Evolutionary conservation across 2,888 invertebrate genomes (phyloP).

Genomic region (Cheiracanthium punctorium): DNA sequence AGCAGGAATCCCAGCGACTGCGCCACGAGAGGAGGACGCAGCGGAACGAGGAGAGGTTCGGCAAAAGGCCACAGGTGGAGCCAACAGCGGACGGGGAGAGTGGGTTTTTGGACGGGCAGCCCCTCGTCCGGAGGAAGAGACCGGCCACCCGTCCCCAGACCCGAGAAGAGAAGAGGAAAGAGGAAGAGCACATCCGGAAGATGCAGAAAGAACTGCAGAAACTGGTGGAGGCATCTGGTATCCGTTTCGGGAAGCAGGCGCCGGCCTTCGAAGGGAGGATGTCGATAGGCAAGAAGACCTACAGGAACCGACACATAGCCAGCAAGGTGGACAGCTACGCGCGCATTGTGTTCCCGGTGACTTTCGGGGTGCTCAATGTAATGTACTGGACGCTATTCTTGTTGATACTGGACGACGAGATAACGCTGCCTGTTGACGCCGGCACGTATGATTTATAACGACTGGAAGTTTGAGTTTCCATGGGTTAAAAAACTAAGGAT

Average conservation of each 20-base stretch:
- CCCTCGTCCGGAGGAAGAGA: background rate
- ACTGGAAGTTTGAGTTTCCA: too few species aligned
- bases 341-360: conserved; percentile 81
- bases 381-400: conserved; percentile 90
- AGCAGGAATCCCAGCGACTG: background rate
- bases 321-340: conserved; percentile 78
- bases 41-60: too few species aligned
- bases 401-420: conserved; percentile 70
- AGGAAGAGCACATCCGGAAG: conserved; percentile 18
- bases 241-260: conserved; percentile 14
- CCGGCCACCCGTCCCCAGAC: background rate
- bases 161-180: conserved; percentile 1
- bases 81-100: background rate
- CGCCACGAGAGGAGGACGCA: too few species aligned
- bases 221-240: conserved; percentile 28
- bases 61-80: too few species aligned
- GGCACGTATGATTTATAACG: too few species aligned
- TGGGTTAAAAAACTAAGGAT: too few species aligned
- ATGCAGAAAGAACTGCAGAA: conserved; percentile 46
- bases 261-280: conserved; percentile 37
- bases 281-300: conserved; percentile 48
- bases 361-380: conserved; percentile 89
- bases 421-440: too few species aligned
- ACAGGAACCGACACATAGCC: conserved; percentile 60
- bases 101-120: too few species aligned